A percentile compares a stretch with the other conserved stretches of the same genome.
phyloP scores from a whole-genome alignment of 2,113 vertebrate genomes.

The Crotalus horridus region DNA sequence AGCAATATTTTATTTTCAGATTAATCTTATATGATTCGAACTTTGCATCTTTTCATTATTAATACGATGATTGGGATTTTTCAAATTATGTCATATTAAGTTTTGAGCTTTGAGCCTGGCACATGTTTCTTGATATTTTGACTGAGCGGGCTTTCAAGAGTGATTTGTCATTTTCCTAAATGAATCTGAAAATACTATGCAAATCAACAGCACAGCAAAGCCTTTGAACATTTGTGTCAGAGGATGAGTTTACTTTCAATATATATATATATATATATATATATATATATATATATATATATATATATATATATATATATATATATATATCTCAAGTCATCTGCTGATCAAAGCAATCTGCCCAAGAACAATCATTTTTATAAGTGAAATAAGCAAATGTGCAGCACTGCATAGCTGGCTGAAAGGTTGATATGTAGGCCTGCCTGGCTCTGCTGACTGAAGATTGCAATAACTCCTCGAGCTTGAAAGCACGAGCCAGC shows the following conservation, averaged over 20 bases:
- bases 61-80: constrained; percentile 49
- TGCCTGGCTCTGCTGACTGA: constrained; percentile 49
- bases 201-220: constrained; percentile 61
- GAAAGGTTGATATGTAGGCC: constrained; percentile 52
- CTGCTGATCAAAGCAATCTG: constrained; percentile 65
- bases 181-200: constrained; percentile 66
- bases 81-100: constrained; percentile 32
- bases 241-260: constrained; percentile 47
- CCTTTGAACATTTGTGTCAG: constrained; percentile 67
- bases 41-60: constrained; percentile 59
- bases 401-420: constrained; percentile 40
- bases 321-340: constrained; percentile 55
- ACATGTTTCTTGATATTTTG: constrained; percentile 50
- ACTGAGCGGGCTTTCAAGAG: constrained; percentile 56
- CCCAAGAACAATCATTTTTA: constrained; percentile 57
- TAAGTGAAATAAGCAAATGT: constrained; percentile 52
- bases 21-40: constrained; percentile 50
- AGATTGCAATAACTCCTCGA: constrained; percentile 57
- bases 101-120: constrained; percentile 57
- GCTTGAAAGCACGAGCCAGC: constrained; percentile 46
- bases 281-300: constrained; percentile 16
- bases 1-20: constrained; percentile 46
- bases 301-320: neutral
- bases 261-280: neutral
- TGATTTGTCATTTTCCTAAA: constrained; percentile 67